phyloP scores from a whole-genome alignment of 2,888 invertebrate species.

The Eupithecia subfuscata region DNA sequence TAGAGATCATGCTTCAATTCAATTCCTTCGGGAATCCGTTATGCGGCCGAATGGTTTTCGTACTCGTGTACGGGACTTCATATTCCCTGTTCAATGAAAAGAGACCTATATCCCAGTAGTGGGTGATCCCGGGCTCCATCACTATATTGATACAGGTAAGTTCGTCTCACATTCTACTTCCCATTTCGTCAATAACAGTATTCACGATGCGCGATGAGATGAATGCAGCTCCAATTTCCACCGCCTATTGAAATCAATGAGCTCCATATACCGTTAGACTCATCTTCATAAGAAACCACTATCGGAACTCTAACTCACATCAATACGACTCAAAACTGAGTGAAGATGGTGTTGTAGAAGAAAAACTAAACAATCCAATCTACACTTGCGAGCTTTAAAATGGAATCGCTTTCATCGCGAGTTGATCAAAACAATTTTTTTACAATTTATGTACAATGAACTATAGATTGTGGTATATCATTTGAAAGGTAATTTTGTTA shows the following conservation, averaged over 20 bases:
- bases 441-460: too few species aligned
- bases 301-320: conserved; percentile 7
- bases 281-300: conserved; percentile 18
- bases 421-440: too few species aligned
- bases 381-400: too few species aligned
- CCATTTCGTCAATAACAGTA: conserved; percentile 46
- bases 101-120: neutral
- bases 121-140: neutral
- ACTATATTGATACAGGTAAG: neutral
- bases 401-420: too few species aligned
- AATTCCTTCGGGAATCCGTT: neutral
- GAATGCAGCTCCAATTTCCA: conserved; percentile 50
- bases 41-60: neutral
- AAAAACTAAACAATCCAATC: conserved; percentile 14
- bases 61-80: neutral
- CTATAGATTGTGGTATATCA: too few species aligned
- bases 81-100: neutral
- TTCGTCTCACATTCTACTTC: conserved; percentile 32
- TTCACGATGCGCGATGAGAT: conserved; percentile 39
- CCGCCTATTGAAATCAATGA: conserved; percentile 57
- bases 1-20: neutral
- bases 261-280: conserved; percentile 52
- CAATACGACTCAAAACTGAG: neutral
- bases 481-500: too few species aligned
- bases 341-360: neutral